Percentiles rank a stretch among this genome's conserved stretches.
phyloP scores from a whole-genome alignment of 2,113 vertebrate genomes.

The Chelonoidis abingdonii region DNA sequence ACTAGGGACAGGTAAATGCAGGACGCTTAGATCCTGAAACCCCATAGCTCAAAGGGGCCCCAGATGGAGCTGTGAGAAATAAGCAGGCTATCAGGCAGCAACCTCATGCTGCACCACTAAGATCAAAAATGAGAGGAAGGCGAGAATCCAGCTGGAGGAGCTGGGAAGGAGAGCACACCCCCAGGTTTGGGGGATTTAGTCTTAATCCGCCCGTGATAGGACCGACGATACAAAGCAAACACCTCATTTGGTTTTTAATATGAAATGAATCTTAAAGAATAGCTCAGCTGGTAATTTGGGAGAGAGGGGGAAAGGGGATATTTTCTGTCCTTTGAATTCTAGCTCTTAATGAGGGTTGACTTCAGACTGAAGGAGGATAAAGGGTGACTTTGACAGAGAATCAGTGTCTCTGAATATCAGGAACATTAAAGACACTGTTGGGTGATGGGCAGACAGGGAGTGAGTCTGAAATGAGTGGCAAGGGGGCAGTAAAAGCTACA shows the following conservation, averaged over 20 bases:
- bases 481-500: neutral
- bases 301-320: neutral
- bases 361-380: neutral
- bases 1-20: neutral
- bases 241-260: conserved; percentile 5
- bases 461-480: neutral
- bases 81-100: neutral
- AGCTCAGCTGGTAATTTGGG: conserved; percentile 41
- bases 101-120: neutral
- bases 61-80: neutral
- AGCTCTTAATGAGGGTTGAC: neutral
- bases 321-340: conserved; percentile 33
- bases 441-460: neutral
- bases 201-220: neutral
- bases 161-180: neutral
- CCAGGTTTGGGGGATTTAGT: neutral
- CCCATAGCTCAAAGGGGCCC: neutral
- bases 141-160: neutral
- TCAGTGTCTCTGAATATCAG: rapidly evolving
- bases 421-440: rapidly evolving
- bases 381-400: neutral
- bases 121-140: neutral
- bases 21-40: neutral
- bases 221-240: neutral
- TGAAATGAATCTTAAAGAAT: rapidly evolving